These are phyloP conservation scores for Hydrotaea cyrtoneurina DNA, from an alignment of 2,888 invertebrate species.

Conservation along the genomic window DNA sequence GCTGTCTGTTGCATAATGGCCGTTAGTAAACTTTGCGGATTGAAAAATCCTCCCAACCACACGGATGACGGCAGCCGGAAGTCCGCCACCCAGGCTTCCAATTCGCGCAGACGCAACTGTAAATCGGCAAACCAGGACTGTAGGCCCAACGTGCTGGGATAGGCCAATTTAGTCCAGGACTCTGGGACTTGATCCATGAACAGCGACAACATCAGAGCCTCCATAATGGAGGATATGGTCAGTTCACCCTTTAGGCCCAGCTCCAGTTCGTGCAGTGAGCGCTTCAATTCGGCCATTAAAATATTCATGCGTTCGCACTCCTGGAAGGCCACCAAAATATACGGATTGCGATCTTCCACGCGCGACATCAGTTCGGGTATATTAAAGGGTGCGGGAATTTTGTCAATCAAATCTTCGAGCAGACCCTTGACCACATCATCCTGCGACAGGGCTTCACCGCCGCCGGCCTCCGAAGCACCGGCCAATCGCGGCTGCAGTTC, in stretches of 20 bases:
- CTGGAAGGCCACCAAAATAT: slow-evolving; percentile 93
- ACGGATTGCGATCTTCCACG: slow-evolving; percentile 94
- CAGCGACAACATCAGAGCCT: slow-evolving; percentile 90
- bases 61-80: slow-evolving; percentile 93
- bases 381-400: slow-evolving; percentile 93
- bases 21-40: slow-evolving; percentile 97
- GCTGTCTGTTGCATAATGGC: slow-evolving; percentile 99
- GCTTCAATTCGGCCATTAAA: slow-evolving; percentile 89
- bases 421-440: slow-evolving; percentile 87
- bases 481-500: slow-evolving; percentile 94
- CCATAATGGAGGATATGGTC: slow-evolving; percentile 96
- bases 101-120: slow-evolving; percentile 87
- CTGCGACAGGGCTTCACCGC: slow-evolving; percentile 84
- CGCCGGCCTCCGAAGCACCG: slow-evolving; percentile 85
- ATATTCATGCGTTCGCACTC: slow-evolving; percentile 97
- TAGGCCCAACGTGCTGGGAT: slow-evolving; percentile 92
- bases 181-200: slow-evolving; percentile 95
- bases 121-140: slow-evolving; percentile 95
- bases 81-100: slow-evolving; percentile 94
- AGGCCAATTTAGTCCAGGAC: slow-evolving; percentile 92
- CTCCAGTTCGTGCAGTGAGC: slow-evolving; percentile 92
- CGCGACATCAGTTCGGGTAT: slow-evolving; percentile 92
- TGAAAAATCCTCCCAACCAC: slow-evolving; percentile 97
- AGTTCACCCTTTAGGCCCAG: slow-evolving; percentile 96
- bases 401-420: slow-evolving; percentile 93